phyloP scores from a whole-genome alignment of 2,797 vertebrate genomes.

The Fringilla coelebs region DNA sequence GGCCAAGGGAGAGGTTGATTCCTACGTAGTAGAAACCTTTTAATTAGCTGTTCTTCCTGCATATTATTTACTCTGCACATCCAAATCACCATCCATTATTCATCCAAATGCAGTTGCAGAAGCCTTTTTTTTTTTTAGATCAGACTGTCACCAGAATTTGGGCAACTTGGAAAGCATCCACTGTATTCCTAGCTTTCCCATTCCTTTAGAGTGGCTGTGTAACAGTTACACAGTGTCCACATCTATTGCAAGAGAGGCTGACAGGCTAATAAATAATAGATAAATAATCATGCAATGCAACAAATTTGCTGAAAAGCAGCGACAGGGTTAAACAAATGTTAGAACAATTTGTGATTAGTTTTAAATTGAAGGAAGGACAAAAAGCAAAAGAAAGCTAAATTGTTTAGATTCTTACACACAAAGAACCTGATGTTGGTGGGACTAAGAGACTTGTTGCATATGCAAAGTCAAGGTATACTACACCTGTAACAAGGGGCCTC shows the following conservation, averaged over 20 bases:
- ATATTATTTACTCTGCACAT: background rate
- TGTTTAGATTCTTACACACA: background rate
- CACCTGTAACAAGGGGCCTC: background rate
- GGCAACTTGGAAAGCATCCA: background rate
- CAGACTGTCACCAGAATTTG: background rate
- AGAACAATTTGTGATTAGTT: background rate
- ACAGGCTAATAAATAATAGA: background rate
- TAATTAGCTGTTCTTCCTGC: background rate
- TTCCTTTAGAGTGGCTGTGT: background rate
- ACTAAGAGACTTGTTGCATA: background rate
- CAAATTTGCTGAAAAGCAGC: background rate
- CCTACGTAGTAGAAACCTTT: background rate
- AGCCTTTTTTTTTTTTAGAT: background rate
- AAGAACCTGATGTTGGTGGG: background rate
- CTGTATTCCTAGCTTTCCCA: background rate
- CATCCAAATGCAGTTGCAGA: background rate
- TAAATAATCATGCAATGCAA: background rate
- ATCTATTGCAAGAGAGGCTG: background rate
- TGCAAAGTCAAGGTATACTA: background rate
- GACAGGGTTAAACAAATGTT: background rate
- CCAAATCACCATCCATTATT: background rate
- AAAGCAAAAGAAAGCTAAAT: background rate
- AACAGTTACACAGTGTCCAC: background rate
- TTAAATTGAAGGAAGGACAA: background rate
- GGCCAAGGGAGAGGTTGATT: background rate